These are phyloP conservation scores for Phasianus colchicus DNA, from an alignment of 2,113 vertebrate genomes.

Conservation along the genomic window DNA sequence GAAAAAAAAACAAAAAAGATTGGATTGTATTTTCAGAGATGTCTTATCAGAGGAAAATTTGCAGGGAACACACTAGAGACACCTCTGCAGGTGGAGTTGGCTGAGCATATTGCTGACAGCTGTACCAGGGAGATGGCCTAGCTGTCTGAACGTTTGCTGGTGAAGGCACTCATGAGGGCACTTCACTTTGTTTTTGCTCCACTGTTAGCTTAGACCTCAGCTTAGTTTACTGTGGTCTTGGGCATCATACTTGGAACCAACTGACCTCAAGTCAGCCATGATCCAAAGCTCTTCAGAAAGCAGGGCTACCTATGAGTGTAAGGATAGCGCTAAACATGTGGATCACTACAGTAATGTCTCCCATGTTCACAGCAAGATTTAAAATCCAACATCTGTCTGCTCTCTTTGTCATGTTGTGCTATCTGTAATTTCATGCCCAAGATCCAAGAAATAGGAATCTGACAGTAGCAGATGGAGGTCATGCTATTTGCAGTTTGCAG, in stretches of 20 bases:
- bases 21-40: not conserved
- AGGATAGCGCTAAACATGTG: not conserved
- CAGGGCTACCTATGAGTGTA: accelerated
- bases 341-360: not conserved
- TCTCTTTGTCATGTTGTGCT: not conserved
- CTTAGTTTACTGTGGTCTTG: not conserved
- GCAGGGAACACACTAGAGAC: not conserved
- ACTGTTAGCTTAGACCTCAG: too few species aligned
- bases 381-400: not conserved
- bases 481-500: not conserved
- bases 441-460: slow-evolving; percentile 4
- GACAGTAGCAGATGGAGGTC: not conserved
- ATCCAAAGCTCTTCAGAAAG: not conserved
- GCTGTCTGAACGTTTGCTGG: not conserved
- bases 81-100: not conserved
- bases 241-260: not conserved
- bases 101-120: not conserved
- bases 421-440: not conserved
- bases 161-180: accelerated
- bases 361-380: accelerated
- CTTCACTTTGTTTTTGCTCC: not conserved
- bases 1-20: not conserved
- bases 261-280: not conserved
- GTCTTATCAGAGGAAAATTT: not conserved
- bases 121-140: not conserved